Base-by-base conservation (phyloP, 2,113 vertebrate species). In the Hyperopisus bebe region DNA sequence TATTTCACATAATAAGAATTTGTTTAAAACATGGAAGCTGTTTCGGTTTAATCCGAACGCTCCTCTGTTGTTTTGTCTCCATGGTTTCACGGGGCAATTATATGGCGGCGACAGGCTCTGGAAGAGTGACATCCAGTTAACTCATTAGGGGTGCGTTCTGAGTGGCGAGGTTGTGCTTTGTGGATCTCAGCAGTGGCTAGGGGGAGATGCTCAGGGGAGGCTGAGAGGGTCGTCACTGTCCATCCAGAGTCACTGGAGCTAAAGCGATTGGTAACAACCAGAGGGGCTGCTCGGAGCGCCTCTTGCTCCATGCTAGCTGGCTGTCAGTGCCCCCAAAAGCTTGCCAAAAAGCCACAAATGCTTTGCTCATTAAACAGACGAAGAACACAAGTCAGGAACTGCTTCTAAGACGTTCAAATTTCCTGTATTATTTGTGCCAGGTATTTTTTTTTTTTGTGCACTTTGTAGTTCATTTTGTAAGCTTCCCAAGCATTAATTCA, bases 21-120 rank as follows among this genome's bases (percentile, higher is more conserved):
- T 48, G 82, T 27, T 47, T 51, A 55, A 87, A 84, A 53, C 48
- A 39, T 21, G 27, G 48, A 53, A n/a, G 47, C 85, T 42, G 85
- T 53, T 53, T 35, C 11, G 31, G 85, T 53, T 53, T 35, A 35
- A 87, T 55, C 50, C 24, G 6, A 11, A 50, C 27, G 13, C 47
- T 31, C 48, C 85, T 80, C 85, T 87, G 50, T 87, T 53, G 31
- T 53, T 35, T 87, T 31, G 85, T 87, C 50, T 53, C 50, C 85
- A 87, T 87, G 85, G 50, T 87, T 87, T 87, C 85, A 19, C 31
- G 15, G 27, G 85, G 85, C 85, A 35, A 53, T 87, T 87, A 53
- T 35, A 55, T 39, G 27, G 13, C 50, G 85, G 31, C 13, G 47
- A 47, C 83, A 48, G 48, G 27, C 50, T 87, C n/a, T 39, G 85